Base-by-base conservation (phyloP, 2,888 invertebrate genomes). In the Campoletis raptor region DNA sequence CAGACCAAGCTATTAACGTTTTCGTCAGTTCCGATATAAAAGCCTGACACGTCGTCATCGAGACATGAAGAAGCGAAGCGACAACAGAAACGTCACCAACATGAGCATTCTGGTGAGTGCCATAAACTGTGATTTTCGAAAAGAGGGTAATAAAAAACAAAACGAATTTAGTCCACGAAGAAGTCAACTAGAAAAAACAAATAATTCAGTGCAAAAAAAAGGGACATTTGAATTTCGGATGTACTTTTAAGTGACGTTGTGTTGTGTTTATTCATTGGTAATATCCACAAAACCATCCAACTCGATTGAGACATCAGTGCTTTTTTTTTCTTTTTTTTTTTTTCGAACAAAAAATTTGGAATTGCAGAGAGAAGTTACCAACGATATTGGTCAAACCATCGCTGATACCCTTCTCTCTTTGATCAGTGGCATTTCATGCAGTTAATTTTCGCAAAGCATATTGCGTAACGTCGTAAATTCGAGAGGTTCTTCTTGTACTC, bases 71-170 rank as follows among this genome's bases (percentile, higher is more conserved):
- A 76, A 85, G 54, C 81, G 48, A 64, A 79, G 48, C 36, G 70
- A 79, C 83, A 76, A 67, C 76, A 77, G 52, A 64, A 64, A 42
- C 69, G 72, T 80, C 66, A 80, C 45, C 81, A 86, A 72, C 80
- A 86, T 85, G 88, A 86, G 70, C 66, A 82, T 86, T 78, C 57
- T 52, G 86, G 86, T 88, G 81, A 88, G 88, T 86, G 80, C 67
- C n/a, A 2, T 42, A 67, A 57, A 57, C 57, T n/a, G 70, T 57
- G 42, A 54, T 36, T 54, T 57, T 42, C 3, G 18, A 24, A 42
- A 74, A 24, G 10, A 4, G 24, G 21, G 24, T 42, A 54, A 36
- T 40, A 36, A 21, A 42, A 42, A 79, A 54, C 61, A 52, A 40
- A 10, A n/a, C 52, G 4, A 52, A 37, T n/a, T 42, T 12, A n/a